Evolutionary conservation across 2,888 invertebrate species (phyloP), one percentile per base, ranked within the genome.

Genomic region (Drosophila conformis): DNA sequence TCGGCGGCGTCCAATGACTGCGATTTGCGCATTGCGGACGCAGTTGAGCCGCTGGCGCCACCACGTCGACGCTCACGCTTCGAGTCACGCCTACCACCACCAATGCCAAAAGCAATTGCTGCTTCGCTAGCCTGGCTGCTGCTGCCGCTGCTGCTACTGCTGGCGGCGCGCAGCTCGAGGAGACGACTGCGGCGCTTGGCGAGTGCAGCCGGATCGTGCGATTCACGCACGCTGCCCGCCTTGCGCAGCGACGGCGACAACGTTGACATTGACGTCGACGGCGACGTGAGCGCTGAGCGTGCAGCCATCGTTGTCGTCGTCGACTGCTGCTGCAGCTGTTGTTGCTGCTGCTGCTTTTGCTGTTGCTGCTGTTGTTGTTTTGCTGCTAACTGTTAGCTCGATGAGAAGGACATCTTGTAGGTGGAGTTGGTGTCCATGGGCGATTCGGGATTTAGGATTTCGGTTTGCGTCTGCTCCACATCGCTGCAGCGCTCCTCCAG

Each of bases 401-500:
- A 85, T 35, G 90, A 91, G 65, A 90, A 86, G 67, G 91, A 92
- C 85, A 89, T 91, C 80, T 89, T 92, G 69, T 90, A 89, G 66
- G 92, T 91, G 56, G 92, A 91, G 53, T 87, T 86, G 21, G 90
- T 89, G 60, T 93, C 93, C 80, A 91, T 83, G 36, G 93, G 93
- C 18, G 93, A 93, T 71, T 93, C 93, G 8, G 93, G 90, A 78
- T 92, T 92, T 1, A 93, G 74, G 4, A 93, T 89, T 84, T 93
- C 93, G n/a, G 92, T 93, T 87, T 93, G 95, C 4, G 95, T 96
- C 90, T 95, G 96, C 91, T 96, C 96, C 7, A 96, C 95, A 91
- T 97, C 97, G 18, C 97, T 97, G 71, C 96, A 95, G 90, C 97
- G 97, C 91, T 97, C 97, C 91, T 97, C 97, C 31, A 97, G 94